Base-by-base conservation (phyloP, 2,888 invertebrate genomes). In the Diarsia dahlii region DNA sequence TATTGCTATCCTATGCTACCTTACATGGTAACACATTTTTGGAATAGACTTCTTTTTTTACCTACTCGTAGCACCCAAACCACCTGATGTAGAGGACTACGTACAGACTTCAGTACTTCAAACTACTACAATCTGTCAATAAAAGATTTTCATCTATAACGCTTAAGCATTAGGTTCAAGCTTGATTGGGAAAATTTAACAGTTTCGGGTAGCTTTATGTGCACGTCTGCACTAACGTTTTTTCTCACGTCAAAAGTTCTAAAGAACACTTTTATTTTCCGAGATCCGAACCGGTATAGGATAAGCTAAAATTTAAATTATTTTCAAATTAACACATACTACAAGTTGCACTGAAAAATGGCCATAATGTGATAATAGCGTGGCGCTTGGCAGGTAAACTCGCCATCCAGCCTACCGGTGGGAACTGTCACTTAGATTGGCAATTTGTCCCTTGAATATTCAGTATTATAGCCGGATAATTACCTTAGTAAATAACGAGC, bases 401-500 rank as follows among this genome's bases (percentile, higher is more conserved):
- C 20, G 56, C 71, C 70, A 78, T 80, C 45, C 65, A 78, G 78
- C 78, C 71, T 76, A 80, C 87, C 88, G 86, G 91, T 93, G 92
- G 91, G 91, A 93, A 93, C 90, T 91, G 91, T 92, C 92, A 93
- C 90, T 89, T 89, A 89, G 88, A 88, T 89, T 87, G 88, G 89
- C 93, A 95, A 95, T 95, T 95, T 95, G 94, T 95, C 93, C 87
- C 85, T 89, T 92, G 90, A 94, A 94, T 94, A 94, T 94, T 93
- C 91, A 93, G 92, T 92, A 92, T 94, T 93, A 95, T 94, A 89
- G 92, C 89, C 91, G 89, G 90, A 94, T 95, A 96, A 96, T 96
- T 95, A 95, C 91, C 90, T 92, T 92, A 92, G 95, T 93, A 95
- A 95, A 95, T 95, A 95, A 94, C 93, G 89, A 94, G 93, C 94